phyloP scores from a whole-genome alignment of 1,140 invertebrate genomes.

The Linepithema humile region DNA sequence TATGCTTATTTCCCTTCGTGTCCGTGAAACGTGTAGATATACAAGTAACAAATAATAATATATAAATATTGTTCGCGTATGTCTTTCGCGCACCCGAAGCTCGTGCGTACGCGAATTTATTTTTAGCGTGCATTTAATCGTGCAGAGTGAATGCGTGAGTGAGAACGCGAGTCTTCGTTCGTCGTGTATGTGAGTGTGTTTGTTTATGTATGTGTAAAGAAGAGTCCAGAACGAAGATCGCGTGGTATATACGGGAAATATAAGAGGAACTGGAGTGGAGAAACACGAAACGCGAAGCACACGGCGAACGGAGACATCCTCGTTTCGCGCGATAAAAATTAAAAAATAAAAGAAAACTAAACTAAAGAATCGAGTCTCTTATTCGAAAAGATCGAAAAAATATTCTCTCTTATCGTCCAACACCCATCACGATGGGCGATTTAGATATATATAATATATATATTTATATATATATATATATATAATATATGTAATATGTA shows the following conservation, averaged over 20 bases:
- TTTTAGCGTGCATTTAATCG: slow-evolving; percentile 39
- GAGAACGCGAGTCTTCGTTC: slow-evolving; percentile 60
- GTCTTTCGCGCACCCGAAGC: slow-evolving; percentile 17
- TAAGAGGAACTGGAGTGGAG: neutral
- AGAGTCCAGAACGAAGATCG: slow-evolving; percentile 69
- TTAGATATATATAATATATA: slow-evolving; percentile 64
- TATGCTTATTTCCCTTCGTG: neutral
- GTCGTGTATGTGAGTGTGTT: neutral
- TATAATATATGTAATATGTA: slow-evolving; percentile 66
- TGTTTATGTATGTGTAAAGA: slow-evolving; percentile 54
- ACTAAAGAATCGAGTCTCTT: slow-evolving; percentile 40
- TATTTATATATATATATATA: slow-evolving; percentile 67
- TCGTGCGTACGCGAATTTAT: slow-evolving; percentile 50
- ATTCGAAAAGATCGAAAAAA: slow-evolving; percentile 69
- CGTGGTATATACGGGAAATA: slow-evolving; percentile 57
- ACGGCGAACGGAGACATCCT: slow-evolving; percentile 54
- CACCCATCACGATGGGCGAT: slow-evolving; percentile 58
- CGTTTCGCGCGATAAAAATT: slow-evolving; percentile 36
- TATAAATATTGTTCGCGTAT: slow-evolving; percentile 42
- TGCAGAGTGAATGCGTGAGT: slow-evolving; percentile 31
- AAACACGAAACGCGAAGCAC: slow-evolving; percentile 65
- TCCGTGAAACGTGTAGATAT: slow-evolving; percentile 4
- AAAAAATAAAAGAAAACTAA: slow-evolving; percentile 47
- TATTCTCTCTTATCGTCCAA: slow-evolving; percentile 57
- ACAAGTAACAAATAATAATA: slow-evolving; percentile 48